These are phyloP conservation scores for Naja naja DNA, from an alignment of 2,113 vertebrate species.

Conservation along the genomic window DNA sequence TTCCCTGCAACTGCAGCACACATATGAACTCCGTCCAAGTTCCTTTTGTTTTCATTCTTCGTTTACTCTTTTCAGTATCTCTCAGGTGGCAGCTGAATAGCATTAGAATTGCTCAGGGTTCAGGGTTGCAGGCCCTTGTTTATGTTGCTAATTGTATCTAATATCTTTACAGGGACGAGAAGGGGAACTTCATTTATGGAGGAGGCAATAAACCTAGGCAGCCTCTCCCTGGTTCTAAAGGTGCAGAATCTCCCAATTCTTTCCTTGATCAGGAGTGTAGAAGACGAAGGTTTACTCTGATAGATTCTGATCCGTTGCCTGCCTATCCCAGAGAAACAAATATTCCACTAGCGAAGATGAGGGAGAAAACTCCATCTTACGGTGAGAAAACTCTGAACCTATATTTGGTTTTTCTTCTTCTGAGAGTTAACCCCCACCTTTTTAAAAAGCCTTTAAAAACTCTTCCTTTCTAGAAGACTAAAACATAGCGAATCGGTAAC, in stretches of 20 bases:
- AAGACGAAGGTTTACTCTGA: constrained; percentile 74
- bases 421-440: background rate
- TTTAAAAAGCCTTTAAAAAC: background rate
- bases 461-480: constrained; percentile 23
- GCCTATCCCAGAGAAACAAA: constrained; percentile 71
- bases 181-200: constrained; percentile 63
- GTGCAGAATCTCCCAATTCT: constrained; percentile 89
- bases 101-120: constrained; percentile 17
- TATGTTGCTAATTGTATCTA: constrained; percentile 1
- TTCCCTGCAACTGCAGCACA: background rate
- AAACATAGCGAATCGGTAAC: constrained; percentile 11
- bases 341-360: constrained; percentile 76
- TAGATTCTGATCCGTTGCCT: constrained; percentile 72
- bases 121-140: background rate
- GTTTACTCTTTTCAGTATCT: background rate
- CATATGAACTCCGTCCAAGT: background rate
- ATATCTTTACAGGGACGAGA: constrained; percentile 74
- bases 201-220: constrained; percentile 64
- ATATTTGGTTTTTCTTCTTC: background rate
- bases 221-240: constrained; percentile 61
- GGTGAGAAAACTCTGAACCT: constrained; percentile 72
- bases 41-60: background rate
- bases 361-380: constrained; percentile 77
- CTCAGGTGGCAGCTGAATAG: background rate
- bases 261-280: constrained; percentile 81